These are phyloP conservation scores for Collichthys lucidus DNA, from an alignment of 2,113 vertebrate species.

Conservation along the genomic window DNA sequence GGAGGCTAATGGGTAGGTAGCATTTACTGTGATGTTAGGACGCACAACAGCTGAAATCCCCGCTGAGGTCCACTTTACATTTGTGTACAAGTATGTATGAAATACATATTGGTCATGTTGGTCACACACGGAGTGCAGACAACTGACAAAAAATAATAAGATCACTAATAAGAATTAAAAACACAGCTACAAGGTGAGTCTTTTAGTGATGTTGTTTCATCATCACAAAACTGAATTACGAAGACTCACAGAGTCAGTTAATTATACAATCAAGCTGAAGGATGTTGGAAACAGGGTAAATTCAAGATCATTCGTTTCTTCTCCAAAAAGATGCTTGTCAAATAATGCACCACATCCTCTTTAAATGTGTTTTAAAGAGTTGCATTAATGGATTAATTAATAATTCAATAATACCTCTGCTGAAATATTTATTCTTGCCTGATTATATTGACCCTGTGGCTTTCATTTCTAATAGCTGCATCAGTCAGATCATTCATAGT, in stretches of 20 bases:
- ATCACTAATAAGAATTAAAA: no score
- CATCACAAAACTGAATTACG: no score
- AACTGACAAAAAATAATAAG: background rate
- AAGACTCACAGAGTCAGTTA: background rate
- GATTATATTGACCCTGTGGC: background rate
- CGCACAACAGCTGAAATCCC: background rate
- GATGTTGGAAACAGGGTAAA: background rate
- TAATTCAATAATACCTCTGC: background rate
- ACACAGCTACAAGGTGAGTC: no score
- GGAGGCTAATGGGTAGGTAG: conserved; percentile 25
- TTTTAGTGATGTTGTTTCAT: no score
- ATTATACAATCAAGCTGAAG: background rate
- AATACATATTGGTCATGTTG: background rate
- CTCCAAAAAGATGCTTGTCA: background rate
- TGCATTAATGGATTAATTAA: background rate
- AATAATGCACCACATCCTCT: background rate
- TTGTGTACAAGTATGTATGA: background rate
- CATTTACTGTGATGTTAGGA: background rate
- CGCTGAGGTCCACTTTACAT: conserved; percentile 1
- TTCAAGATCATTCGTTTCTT: background rate
- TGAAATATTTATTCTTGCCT: background rate
- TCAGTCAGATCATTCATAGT: background rate
- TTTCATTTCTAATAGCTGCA: background rate
- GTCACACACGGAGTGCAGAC: no score
- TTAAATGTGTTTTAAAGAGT: background rate